These are phyloP conservation scores for Cheilosia soror DNA, from an alignment of 2,888 invertebrate species.

Conservation along the genomic window DNA sequence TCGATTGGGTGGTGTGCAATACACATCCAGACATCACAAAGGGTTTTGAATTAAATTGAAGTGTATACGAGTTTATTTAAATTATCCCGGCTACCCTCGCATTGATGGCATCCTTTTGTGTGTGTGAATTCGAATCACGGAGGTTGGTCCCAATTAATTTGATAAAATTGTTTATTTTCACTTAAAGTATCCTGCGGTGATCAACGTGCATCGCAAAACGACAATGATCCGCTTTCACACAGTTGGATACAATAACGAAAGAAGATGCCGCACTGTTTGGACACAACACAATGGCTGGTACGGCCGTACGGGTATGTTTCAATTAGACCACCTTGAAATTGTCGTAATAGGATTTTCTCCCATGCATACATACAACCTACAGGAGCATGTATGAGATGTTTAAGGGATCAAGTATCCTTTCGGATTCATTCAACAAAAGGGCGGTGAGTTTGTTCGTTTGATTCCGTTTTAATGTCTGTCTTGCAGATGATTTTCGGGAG, in stretches of 20 bases:
- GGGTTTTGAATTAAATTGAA: conserved; percentile 50
- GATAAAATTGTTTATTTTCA: conserved; percentile 66
- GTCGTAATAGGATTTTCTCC: conserved; percentile 68
- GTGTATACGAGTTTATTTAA: conserved; percentile 49
- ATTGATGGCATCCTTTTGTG: conserved; percentile 2
- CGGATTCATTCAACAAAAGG: conserved; percentile 61
- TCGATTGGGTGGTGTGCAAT: conserved; percentile 54
- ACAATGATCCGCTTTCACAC: conserved; percentile 58
- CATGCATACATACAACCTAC: conserved; percentile 20
- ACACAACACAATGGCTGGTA: conserved; percentile 40
- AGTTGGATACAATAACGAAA: conserved; percentile 46
- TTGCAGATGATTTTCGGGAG: conserved; percentile 1
- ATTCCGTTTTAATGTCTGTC: conserved; percentile 30
- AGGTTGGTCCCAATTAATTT: conserved; percentile 67
- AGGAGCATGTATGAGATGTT: conserved; percentile 57
- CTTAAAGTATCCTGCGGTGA: conserved; percentile 61
- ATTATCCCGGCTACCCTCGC: conserved; percentile 19
- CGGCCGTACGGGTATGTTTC: conserved; percentile 37
- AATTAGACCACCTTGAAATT: conserved; percentile 73
- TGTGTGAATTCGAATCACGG: conserved; percentile 37
- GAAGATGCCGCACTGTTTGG: conserved; percentile 62
- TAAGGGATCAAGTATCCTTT: conserved; percentile 68
- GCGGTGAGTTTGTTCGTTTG: conserved; percentile 47
- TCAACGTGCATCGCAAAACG: conserved; percentile 38
- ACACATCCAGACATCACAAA: conserved; percentile 13